phyloP scores from a whole-genome alignment of 2,797 vertebrate genomes.

The Poecilia picta region DNA sequence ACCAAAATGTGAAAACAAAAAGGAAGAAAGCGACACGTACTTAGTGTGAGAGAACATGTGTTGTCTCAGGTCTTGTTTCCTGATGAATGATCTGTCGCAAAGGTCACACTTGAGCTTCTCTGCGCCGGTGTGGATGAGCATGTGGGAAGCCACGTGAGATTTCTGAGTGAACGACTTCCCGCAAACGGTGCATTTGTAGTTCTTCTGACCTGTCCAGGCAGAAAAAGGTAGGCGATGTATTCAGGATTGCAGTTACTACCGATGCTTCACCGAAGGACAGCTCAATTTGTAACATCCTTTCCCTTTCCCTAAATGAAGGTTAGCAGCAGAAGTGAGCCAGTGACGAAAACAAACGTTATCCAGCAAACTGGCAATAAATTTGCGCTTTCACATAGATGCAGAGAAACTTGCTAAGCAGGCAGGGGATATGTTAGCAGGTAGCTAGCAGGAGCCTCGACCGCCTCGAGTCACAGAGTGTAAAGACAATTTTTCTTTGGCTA shows the following conservation, averaged over 20 bases:
- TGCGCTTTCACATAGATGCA: too few species aligned
- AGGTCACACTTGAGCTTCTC: slow-evolving; percentile 97
- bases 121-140: slow-evolving; percentile 95
- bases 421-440: too few species aligned
- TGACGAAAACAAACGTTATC: too few species aligned
- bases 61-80: slow-evolving; percentile 96
- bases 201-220: slow-evolving; percentile 91
- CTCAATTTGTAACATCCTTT: not conserved
- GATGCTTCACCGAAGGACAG: not conserved
- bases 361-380: too few species aligned
- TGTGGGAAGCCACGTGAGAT: slow-evolving; percentile 94
- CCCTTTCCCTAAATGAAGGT: not conserved
- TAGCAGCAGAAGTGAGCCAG: too few species aligned
- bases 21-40: slow-evolving; percentile 74
- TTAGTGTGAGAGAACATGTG: slow-evolving; percentile 95
- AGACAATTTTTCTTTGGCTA: too few species aligned
- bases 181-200: slow-evolving; percentile 92
- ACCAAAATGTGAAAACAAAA: too few species aligned
- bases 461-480: too few species aligned
- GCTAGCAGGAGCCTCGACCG: too few species aligned
- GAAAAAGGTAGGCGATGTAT: not conserved
- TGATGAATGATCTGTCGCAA: slow-evolving; percentile 93
- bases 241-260: not conserved
- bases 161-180: slow-evolving; percentile 98
- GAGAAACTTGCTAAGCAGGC: too few species aligned